A percentile compares a stretch with the other conserved stretches of the same genome.
These are phyloP conservation scores for Acrocyrtus sp. DNA, from an alignment of 2,888 invertebrate species.

Conservation along the genomic window DNA sequence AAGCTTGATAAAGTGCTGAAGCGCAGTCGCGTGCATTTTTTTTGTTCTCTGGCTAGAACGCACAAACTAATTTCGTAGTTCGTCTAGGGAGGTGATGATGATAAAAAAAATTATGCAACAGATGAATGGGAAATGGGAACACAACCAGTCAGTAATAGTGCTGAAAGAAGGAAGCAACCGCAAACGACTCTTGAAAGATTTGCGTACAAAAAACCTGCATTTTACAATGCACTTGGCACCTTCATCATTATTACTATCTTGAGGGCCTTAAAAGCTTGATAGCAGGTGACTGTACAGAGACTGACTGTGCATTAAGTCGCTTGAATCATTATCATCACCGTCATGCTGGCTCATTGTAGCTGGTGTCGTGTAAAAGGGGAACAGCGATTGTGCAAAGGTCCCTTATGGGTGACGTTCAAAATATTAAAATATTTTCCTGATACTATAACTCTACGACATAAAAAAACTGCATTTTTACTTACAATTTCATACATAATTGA, in stretches of 20 bases:
- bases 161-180: constrained; percentile 27
- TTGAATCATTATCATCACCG: not conserved
- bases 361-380: not conserved
- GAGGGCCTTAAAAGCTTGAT: not conserved
- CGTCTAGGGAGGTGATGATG: constrained; percentile 11
- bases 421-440: too few relatives aligned
- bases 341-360: too few relatives aligned
- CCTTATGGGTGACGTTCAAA: not conserved
- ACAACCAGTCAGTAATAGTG: constrained; percentile 4
- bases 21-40: too few relatives aligned
- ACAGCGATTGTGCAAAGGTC: not conserved
- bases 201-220: constrained; percentile 8
- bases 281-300: constrained; percentile 7
- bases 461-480: not conserved
- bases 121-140: constrained; percentile 45
- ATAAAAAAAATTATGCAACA: constrained; percentile 29
- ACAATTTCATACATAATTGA: not conserved
- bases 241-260: not conserved
- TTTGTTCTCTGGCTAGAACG: too few relatives aligned
- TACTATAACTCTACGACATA: too few relatives aligned
- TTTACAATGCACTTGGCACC: constrained; percentile 40
- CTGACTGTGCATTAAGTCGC: not conserved
- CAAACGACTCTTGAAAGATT: not conserved
- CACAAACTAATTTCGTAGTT: too few relatives aligned
- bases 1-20: too few relatives aligned